Conservation (phyloP, 92 coral and sea anemone species). For the Palythoa grandiflora region DNA sequence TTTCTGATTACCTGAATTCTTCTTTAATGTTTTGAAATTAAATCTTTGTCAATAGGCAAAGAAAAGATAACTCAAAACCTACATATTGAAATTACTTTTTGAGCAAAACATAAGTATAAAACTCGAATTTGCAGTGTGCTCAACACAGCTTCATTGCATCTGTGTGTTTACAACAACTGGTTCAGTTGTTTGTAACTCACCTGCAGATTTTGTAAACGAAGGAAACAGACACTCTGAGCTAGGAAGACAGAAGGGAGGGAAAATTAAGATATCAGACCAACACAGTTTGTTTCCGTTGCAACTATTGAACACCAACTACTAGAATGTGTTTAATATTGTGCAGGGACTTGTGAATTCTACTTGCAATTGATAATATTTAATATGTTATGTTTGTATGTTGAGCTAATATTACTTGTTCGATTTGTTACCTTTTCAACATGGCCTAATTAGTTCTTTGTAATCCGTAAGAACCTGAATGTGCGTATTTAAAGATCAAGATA, state of each 20-base stretch:
- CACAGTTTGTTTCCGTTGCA: background rate
- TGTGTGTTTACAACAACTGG: constrained; percentile 12
- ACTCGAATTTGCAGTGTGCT: background rate
- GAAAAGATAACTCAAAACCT: background rate
- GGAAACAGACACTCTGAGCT: constrained; percentile 4
- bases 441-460: too few relatives aligned
- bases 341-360: constrained; percentile 1
- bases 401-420: background rate
- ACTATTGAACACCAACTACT: background rate
- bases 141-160: background rate
- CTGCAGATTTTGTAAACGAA: background rate
- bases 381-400: background rate
- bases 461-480: too few relatives aligned
- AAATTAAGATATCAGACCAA: background rate
- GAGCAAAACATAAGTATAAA: constrained; percentile 22
- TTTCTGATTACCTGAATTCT: background rate
- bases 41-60: background rate
- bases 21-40: background rate
- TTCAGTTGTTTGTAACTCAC: constrained; percentile 22
- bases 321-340: background rate
- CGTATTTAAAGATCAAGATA: too few relatives aligned
- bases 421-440: constrained; percentile 28
- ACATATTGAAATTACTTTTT: background rate
- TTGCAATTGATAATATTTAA: constrained; percentile 14
- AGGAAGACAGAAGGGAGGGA: background rate